Base-by-base conservation (phyloP, 1,140 invertebrate genomes). In the Odontomachus brunneus region DNA sequence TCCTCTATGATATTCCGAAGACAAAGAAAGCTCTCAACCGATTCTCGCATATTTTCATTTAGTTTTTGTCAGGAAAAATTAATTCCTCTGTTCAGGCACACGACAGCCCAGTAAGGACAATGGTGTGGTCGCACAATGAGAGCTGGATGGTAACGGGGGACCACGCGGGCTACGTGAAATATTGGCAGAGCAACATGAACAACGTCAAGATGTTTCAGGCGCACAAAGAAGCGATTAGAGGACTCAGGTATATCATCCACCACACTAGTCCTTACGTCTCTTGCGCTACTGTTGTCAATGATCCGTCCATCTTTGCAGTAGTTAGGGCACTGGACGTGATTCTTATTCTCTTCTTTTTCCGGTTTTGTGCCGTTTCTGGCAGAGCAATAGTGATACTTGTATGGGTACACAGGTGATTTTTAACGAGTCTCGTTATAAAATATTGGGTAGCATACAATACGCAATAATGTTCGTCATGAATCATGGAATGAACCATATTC, bases 171-270 rank as follows among this genome's bases (percentile, higher is more conserved):
- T 99, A 98, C 93, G 98, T 99, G 59, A 99, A 99, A 92, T 99
- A 99, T 95, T 99, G 99, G 99, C 99, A 99, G 95, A 99, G 98
- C 87, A 99, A 99, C 95, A 99, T 99, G 99, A 99, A 99, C 95
- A 99, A 99, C 95, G 99, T 99, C 22, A 99, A 99, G 96, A 99
- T 99, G 98, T 99, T 99, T 96, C 99, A 99, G 95, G 99, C 99
- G 48, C 99, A 99, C 94, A 99, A 99, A 96, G 99, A 99, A 96
- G 97, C 99, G 83, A 97, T 99, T 90, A 96, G 99, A 94, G 99
- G 98, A 94, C 97, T 99, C 95, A 98, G 98, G 98, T 99, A 97
- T 95, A 95, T 94, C 92, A 91, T 91, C 89, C 88, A 93, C 91
- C 92, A 93, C 91, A 93, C 90, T 93, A 93, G 92, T 91, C 92